These are phyloP conservation scores for Calliphora vomitoria DNA, from an alignment of 2,888 invertebrate species.

Conservation along the genomic window DNA sequence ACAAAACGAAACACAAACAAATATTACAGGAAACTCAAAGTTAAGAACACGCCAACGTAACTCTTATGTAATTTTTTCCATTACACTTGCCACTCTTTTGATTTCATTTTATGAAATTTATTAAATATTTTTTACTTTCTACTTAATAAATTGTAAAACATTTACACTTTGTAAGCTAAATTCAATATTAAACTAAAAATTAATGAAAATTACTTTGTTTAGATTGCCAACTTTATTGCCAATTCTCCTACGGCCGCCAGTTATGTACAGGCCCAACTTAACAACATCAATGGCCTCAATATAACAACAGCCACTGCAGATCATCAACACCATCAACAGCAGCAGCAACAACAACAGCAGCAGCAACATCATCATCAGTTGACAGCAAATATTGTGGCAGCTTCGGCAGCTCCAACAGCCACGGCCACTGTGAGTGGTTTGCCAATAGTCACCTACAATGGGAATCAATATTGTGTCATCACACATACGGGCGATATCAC, in stretches of 20 bases:
- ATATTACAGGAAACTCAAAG: constrained; percentile 66
- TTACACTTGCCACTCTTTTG: background rate
- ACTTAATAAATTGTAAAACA: background rate
- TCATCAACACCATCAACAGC: constrained; percentile 59
- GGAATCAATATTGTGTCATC: constrained; percentile 82
- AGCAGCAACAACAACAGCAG: constrained; percentile 67
- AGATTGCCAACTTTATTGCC: constrained; percentile 83
- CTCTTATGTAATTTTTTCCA: constrained; percentile 10
- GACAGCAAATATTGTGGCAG: constrained; percentile 61
- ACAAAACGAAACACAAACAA: constrained; percentile 70
- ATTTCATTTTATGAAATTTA: background rate
- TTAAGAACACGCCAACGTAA: constrained; percentile 49
- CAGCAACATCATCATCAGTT: constrained; percentile 68
- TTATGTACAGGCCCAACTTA: constrained; percentile 82
- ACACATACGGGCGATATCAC: constrained; percentile 77
- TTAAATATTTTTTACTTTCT: background rate
- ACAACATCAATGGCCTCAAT: constrained; percentile 74
- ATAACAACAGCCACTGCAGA: constrained; percentile 50
- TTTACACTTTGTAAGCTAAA: background rate
- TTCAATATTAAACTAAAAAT: background rate
- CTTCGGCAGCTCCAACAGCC: constrained; percentile 56
- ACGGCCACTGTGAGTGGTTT: constrained; percentile 75
- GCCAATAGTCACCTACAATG: constrained; percentile 82
- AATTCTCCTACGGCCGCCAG: constrained; percentile 82
- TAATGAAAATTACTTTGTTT: constrained; percentile 15